A percentile compares a stretch with the other conserved stretches of the same genome.
Conservation (phyloP, 2,888 invertebrate species). For the Diploptera punctata region DNA sequence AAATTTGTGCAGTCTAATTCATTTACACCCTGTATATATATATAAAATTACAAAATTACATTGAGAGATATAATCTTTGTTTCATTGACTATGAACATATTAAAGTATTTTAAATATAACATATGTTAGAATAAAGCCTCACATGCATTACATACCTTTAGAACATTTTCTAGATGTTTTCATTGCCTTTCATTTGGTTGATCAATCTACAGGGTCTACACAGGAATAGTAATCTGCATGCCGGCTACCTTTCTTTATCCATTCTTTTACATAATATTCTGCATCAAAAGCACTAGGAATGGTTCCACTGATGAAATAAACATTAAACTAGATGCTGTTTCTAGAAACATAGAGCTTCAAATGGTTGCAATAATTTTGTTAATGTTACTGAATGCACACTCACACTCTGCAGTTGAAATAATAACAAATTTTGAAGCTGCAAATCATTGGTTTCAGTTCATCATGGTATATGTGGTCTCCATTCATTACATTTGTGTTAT, state of each 20-base stretch:
- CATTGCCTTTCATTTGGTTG: too few species aligned
- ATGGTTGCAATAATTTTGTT: neutral
- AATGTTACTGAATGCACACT: neutral
- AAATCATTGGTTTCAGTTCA: neutral
- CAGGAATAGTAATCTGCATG: neutral
- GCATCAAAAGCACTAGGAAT: neutral
- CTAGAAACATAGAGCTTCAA: neutral
- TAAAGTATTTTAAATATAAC: too few species aligned
- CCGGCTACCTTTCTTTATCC: neutral
- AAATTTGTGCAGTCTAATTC: too few species aligned
- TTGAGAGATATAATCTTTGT: too few species aligned
- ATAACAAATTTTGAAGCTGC: neutral
- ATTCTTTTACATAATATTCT: constrained; percentile 8
- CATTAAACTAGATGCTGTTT: neutral
- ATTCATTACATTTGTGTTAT: neutral
- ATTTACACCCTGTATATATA: too few species aligned
- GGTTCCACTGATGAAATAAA: neutral
- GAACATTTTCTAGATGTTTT: too few species aligned
- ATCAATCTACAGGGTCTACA: too few species aligned
- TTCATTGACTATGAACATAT: too few species aligned
- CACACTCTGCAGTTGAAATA: constrained; percentile 1
- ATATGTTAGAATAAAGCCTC: too few species aligned
- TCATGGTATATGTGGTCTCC: neutral
- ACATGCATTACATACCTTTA: too few species aligned
- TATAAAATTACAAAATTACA: too few species aligned